phyloP scores from a whole-genome alignment of 2,888 invertebrate species.

The Cheilosia impressa region DNA sequence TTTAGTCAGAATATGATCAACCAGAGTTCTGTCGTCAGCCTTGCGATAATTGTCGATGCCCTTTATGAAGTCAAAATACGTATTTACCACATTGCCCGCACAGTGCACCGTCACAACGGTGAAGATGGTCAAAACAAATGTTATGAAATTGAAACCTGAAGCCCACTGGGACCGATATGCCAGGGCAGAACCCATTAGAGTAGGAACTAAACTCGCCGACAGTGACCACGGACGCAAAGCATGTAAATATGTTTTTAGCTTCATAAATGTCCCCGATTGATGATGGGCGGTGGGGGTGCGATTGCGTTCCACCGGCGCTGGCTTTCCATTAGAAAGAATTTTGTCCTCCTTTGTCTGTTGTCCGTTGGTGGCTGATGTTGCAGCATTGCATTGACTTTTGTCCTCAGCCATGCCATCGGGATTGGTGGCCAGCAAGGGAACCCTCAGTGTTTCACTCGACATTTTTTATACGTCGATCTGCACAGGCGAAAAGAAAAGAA shows the following conservation, averaged over 20 bases:
- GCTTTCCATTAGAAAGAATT: slow-evolving; percentile 61
- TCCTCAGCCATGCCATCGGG: slow-evolving; percentile 76
- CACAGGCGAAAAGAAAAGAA: slow-evolving; percentile 27
- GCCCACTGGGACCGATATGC: slow-evolving; percentile 92
- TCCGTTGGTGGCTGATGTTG: slow-evolving; percentile 58
- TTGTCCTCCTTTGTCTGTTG: slow-evolving; percentile 34
- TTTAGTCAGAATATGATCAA: slow-evolving; percentile 94
- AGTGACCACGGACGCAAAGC: slow-evolving; percentile 97
- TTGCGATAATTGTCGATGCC: slow-evolving; percentile 94
- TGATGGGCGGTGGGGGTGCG: slow-evolving; percentile 10
- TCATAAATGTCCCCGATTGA: slow-evolving; percentile 87
- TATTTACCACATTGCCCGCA: slow-evolving; percentile 98
- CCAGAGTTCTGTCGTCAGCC: slow-evolving; percentile 96
- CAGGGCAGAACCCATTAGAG: slow-evolving; percentile 93
- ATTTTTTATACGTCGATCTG: slow-evolving; percentile 44
- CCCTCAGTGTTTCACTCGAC: slow-evolving; percentile 64
- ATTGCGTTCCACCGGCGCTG: slow-evolving; percentile 18
- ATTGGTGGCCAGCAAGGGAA: slow-evolving; percentile 45
- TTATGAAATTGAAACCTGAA: slow-evolving; percentile 90
- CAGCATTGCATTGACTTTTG: slow-evolving; percentile 73
- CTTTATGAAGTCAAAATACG: slow-evolving; percentile 97
- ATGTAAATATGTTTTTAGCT: slow-evolving; percentile 93
- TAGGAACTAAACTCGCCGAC: slow-evolving; percentile 95
- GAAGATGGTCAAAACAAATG: slow-evolving; percentile 91
- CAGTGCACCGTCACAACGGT: slow-evolving; percentile 97